Evolutionary conservation across 2,797 vertebrate species (phyloP), one percentile per base, ranked within the genome.

Genomic region (Acanthornis magna): DNA sequence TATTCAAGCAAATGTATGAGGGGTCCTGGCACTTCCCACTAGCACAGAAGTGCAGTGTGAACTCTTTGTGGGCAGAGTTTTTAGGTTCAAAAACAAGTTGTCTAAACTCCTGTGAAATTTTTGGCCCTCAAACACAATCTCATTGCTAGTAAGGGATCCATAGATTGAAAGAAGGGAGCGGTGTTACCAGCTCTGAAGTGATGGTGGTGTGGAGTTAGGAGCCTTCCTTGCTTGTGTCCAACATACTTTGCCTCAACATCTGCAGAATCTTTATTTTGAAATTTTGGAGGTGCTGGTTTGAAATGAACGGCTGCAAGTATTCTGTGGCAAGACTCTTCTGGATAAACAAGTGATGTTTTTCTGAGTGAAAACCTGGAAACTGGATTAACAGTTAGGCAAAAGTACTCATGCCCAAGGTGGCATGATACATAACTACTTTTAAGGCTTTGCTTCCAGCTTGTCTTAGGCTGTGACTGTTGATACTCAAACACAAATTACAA

Each of bases 21-120:
- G 14, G 7, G 3, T 82, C 10, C 15, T 20, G 17, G 20, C n/a
- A 22, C 63, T 83, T 89, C 34, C 29, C 5, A 10, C 27, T 34
- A 29, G 58, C 23, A 36, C 0, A 0, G 0, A 82, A 65, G 11
- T 58, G 63, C 42, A 0, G 0, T 21, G 21, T 63, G 50, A 78
- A 9, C 45, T 42, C 13, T 71, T 48, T 40, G 8, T 75, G 70
- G 38, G 13, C 22, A 5, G 21, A n/a, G 13, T 15, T 73, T 85
- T 51, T 48, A 55, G 20, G 7, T 54, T 87, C 25, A 47, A 50
- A 34, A 87, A 6, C 2, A 42, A 10, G 5, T 23, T 51, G 53
- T 23, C 17, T 63, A 22, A 86, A 17, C 5, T 55, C n/a, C 8
- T 43, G 32, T 18, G 30, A 43, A 27, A 18, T 17, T 36, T 60